Conservation (phyloP, 2,113 vertebrate species). For the Pontoporia blainvillei region DNA sequence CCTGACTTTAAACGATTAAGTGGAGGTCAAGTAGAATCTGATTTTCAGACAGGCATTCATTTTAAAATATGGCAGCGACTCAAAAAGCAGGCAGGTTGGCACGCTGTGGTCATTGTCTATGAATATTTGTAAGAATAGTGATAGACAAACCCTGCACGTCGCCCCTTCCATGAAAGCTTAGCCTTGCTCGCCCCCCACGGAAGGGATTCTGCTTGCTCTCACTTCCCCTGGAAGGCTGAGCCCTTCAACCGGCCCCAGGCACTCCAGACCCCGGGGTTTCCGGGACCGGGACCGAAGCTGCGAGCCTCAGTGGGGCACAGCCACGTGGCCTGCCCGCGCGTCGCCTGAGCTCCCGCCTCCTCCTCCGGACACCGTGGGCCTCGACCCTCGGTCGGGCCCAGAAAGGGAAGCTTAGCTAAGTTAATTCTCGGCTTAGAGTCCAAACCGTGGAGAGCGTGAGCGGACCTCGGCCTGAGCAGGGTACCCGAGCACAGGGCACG, state of each 20-base stretch:
- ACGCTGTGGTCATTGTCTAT: conserved; percentile 7
- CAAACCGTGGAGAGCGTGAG: no score
- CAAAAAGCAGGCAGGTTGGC: not conserved
- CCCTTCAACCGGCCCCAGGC: not conserved
- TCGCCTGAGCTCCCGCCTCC: not conserved
- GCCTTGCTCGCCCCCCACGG: not conserved
- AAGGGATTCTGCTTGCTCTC: not conserved
- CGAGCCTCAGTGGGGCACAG: not conserved
- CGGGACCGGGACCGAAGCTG: not conserved
- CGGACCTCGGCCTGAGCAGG: not conserved
- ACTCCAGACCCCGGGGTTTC: not conserved
- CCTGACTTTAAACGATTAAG: not conserved
- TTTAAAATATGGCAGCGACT: not conserved
- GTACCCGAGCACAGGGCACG: not conserved
- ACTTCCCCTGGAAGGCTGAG: not conserved
- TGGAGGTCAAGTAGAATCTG: conserved; percentile 26
- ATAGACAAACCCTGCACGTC: not conserved
- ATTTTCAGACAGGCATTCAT: conserved; percentile 21
- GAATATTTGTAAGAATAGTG: not conserved
- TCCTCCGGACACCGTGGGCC: not conserved
- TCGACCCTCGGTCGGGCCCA: not conserved
- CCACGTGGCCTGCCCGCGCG: conserved; percentile 49
- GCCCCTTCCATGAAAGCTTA: not conserved
- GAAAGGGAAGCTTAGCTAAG: not conserved
- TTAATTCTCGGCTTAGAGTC: not conserved